Evolutionary conservation across 1,140 invertebrate genomes (phyloP).

Genomic region (Coboldia fuscipes): DNA sequence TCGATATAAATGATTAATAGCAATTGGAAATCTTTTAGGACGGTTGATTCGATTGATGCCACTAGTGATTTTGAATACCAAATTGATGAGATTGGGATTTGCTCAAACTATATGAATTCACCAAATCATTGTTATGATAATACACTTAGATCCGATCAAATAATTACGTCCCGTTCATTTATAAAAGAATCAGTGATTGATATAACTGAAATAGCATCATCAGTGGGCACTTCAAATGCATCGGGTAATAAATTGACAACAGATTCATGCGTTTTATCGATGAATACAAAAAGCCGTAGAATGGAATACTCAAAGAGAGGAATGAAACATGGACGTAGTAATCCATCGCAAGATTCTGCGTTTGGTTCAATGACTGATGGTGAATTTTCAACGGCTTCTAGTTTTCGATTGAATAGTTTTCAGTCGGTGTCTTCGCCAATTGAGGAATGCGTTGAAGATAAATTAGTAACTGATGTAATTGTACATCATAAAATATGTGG

Average conservation of each 20-base stretch:
- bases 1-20: too few relatives aligned
- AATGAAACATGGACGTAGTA: conserved; percentile 19
- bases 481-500: background rate
- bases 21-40: too few relatives aligned
- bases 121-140: too few relatives aligned
- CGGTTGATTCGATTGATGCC: too few relatives aligned
- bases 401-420: conserved; percentile 19
- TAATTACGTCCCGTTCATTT: too few relatives aligned
- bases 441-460: conserved; percentile 20
- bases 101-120: too few relatives aligned
- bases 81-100: too few relatives aligned
- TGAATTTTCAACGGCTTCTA: conserved; percentile 18
- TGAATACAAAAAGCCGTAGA: conserved; percentile 19
- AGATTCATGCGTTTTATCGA: conserved; percentile 19
- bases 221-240: conserved; percentile 8
- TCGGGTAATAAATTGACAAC: conserved; percentile 20
- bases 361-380: conserved; percentile 20
- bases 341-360: conserved; percentile 21
- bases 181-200: too few relatives aligned
- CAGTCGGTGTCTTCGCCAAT: conserved; percentile 21
- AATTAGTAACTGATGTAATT: background rate
- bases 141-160: too few relatives aligned
- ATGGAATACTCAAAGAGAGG: conserved; percentile 20
- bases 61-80: too few relatives aligned
- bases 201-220: too few relatives aligned